Percentiles rank a stretch among this genome's conserved stretches.
Conservation (phyloP, 2,113 vertebrate species). For the Pontoporia blainvillei region DNA sequence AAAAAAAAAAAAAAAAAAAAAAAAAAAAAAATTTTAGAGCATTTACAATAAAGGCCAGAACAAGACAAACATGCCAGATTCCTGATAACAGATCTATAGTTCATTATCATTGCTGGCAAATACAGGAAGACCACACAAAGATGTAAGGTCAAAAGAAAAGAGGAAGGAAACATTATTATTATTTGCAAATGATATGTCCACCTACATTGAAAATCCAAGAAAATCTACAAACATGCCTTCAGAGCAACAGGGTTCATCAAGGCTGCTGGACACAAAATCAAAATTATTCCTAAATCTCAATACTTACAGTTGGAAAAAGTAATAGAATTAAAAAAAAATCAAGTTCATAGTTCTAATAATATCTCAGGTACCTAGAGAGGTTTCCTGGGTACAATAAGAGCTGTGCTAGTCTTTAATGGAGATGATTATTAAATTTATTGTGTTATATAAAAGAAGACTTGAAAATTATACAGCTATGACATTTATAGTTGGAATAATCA, state of each 20-base stretch:
- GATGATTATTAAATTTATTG: neutral
- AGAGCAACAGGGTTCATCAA: neutral
- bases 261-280: neutral
- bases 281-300: neutral
- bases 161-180: neutral
- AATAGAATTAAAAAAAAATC: neutral
- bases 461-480: neutral
- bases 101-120: neutral
- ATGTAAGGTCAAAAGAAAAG: neutral
- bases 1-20: rapidly evolving
- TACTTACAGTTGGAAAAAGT: neutral
- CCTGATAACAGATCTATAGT: neutral
- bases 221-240: neutral
- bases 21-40: neutral
- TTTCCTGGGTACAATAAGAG: neutral
- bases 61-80: neutral
- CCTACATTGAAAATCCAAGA: neutral
- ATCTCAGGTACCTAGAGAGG: neutral
- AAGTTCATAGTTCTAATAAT: neutral
- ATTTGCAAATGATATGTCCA: neutral
- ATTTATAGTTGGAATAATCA: neutral
- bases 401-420: neutral
- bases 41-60: neutral
- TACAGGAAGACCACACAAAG: neutral
- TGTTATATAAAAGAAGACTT: neutral